Conservation (phyloP, 2,888 invertebrate genomes). For the Julus scandinavius region DNA sequence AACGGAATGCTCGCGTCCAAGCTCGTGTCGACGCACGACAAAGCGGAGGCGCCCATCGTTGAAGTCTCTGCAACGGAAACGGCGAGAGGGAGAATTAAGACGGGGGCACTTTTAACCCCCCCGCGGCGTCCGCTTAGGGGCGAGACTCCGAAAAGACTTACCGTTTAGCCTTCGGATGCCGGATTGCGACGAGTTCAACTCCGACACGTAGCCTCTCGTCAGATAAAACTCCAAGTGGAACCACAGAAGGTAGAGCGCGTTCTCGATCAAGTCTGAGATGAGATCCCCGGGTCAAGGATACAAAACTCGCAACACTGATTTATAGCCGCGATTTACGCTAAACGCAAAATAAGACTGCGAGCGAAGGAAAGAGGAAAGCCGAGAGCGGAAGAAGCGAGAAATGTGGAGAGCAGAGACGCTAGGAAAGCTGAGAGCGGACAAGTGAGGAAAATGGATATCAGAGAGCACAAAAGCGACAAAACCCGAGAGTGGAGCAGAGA, state of each 20-base stretch:
- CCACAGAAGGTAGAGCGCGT: constrained; percentile 45
- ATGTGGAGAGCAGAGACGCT: too few relatives aligned
- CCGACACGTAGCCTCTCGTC: not conserved
- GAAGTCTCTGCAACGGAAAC: not conserved
- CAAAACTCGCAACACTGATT: not conserved
- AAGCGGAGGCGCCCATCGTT: not conserved
- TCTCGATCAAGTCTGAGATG: constrained; percentile 13
- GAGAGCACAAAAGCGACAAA: too few relatives aligned
- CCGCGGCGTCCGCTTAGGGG: too few relatives aligned
- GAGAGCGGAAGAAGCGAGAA: too few relatives aligned
- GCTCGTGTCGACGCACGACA: not conserved
- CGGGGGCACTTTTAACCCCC: too few relatives aligned
- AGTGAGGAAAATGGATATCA: too few relatives aligned
- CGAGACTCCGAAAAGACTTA: not conserved
- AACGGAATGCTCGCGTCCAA: not conserved
- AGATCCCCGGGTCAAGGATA: not conserved
- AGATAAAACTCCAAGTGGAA: constrained; percentile 51
- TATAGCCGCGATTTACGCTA: too few relatives aligned
- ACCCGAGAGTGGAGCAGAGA: too few relatives aligned
- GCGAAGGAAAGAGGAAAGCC: too few relatives aligned
- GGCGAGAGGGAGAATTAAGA: too few relatives aligned
- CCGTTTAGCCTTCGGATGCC: constrained; percentile 40
- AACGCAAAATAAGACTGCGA: too few relatives aligned
- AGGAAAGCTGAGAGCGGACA: too few relatives aligned
- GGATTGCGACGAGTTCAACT: not conserved